A percentile compares a stretch with the other conserved stretches of the same genome.
Conservation (phyloP, 2,797 vertebrate genomes). For the Cyprinodon diabolis region DNA sequence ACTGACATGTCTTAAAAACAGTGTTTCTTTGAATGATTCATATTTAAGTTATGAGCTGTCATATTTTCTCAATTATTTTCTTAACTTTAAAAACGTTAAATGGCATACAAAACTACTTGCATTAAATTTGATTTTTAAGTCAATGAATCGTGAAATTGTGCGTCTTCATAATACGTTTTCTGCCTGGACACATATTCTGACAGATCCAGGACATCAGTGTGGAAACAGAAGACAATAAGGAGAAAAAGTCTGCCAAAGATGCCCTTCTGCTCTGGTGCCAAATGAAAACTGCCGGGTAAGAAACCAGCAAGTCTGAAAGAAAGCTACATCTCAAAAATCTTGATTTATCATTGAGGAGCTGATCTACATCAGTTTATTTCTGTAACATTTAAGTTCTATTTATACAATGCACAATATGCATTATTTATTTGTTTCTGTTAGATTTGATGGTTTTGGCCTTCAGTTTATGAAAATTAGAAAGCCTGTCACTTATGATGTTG, state of each 20-base stretch:
- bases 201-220: conserved; percentile 98
- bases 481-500: neutral
- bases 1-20: neutral
- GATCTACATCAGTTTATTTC: too few species aligned
- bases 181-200: conserved; percentile 24
- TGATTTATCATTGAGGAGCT: too few species aligned
- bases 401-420: too few species aligned
- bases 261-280: conserved; percentile 94
- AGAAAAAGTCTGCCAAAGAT: conserved; percentile 95
- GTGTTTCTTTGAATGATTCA: neutral
- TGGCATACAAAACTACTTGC: neutral
- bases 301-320: conserved; percentile 5
- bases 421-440: neutral
- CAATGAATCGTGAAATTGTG: conserved; percentile 4
- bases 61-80: neutral
- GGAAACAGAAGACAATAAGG: conserved; percentile 93
- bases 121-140: neutral
- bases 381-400: too few species aligned
- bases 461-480: neutral
- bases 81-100: neutral
- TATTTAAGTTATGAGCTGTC: neutral
- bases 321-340: neutral
- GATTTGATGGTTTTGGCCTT: neutral
- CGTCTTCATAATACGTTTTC: conserved; percentile 3
- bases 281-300: conserved; percentile 95